Evolutionary conservation across 1,140 invertebrate species (phyloP).

Genomic region (Akabosia matsudoensis): DNA sequence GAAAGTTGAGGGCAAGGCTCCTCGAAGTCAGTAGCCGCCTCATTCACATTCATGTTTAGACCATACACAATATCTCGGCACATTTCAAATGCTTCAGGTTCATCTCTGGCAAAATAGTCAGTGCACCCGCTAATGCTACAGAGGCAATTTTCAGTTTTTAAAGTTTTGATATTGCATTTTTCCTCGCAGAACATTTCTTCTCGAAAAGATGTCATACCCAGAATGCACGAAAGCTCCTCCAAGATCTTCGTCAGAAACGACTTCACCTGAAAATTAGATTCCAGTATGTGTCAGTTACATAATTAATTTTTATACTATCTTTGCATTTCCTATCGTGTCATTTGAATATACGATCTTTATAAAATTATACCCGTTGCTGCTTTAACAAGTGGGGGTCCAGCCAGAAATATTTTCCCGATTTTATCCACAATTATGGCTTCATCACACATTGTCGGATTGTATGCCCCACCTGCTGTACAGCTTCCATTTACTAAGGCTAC

Average conservation of each 20-base stretch:
- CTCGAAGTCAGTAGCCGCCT: not conserved
- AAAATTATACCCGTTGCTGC: slow-evolving; percentile 56
- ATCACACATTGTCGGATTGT: slow-evolving; percentile 69
- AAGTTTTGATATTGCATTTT: not conserved
- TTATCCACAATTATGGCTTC: slow-evolving; percentile 63
- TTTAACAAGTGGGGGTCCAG: slow-evolving; percentile 64
- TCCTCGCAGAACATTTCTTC: too few species aligned
- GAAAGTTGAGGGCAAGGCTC: not conserved
- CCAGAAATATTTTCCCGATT: slow-evolving; percentile 67
- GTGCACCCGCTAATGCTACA: slow-evolving; percentile 55
- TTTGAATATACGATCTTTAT: not conserved
- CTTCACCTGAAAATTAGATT: slow-evolving; percentile 55
- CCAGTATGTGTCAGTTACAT: not conserved
- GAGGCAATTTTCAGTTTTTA: not conserved
- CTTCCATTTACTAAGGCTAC: slow-evolving; percentile 55
- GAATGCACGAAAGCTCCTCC: slow-evolving; percentile 67
- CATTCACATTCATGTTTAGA: slow-evolving; percentile 47
- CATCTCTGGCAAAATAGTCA: slow-evolving; percentile 54
- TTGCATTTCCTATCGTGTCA: not conserved
- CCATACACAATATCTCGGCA: slow-evolving; percentile 52
- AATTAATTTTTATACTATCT: not conserved
- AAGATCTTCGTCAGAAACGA: slow-evolving; percentile 63
- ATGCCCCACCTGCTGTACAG: slow-evolving; percentile 67
- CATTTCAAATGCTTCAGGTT: slow-evolving; percentile 52
- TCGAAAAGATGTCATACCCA: too few species aligned